Percentiles rank a stretch among this genome's conserved stretches.
Evolutionary conservation across 2,888 invertebrate genomes (phyloP).

Genomic region (Amorpha juglandis): DNA sequence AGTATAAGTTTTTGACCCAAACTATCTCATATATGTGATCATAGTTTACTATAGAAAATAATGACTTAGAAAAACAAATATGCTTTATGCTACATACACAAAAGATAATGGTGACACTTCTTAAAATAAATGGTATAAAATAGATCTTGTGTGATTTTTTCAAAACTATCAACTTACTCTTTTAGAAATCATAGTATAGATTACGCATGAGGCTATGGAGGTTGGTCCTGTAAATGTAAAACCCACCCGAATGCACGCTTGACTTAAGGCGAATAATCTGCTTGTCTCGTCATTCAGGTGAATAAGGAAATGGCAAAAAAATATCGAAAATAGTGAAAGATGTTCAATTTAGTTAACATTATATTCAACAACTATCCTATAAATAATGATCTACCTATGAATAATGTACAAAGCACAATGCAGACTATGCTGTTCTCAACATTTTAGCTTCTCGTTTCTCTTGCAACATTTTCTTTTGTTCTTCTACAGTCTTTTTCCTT

Average conservation of each 20-base stretch:
- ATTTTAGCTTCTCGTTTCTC: slow-evolving; percentile 95
- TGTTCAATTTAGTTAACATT: background rate
- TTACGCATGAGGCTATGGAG: no score
- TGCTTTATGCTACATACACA: slow-evolving; percentile 5
- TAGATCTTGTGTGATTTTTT: background rate
- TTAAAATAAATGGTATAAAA: slow-evolving; percentile 23
- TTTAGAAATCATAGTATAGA: background rate
- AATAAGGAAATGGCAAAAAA: no score
- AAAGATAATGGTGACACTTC: slow-evolving; percentile 23
- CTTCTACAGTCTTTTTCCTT: slow-evolving; percentile 87
- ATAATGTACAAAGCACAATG: slow-evolving; percentile 46
- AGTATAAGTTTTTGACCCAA: slow-evolving; percentile 10
- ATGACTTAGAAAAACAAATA: background rate
- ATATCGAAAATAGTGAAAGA: background rate
- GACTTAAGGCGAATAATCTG: no score
- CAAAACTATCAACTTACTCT: background rate
- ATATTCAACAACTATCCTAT: slow-evolving; percentile 32
- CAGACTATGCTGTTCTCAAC: slow-evolving; percentile 90
- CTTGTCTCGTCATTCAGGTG: no score
- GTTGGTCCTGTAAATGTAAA: no score
- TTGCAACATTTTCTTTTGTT: slow-evolving; percentile 90
- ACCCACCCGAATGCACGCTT: no score
- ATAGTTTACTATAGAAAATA: slow-evolving; percentile 30
- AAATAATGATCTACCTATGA: slow-evolving; percentile 29
- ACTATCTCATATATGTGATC: slow-evolving; percentile 18